These are phyloP conservation scores for Astyanax mexicanus DNA, from an alignment of 2,797 vertebrate genomes.

Conservation along the genomic window DNA sequence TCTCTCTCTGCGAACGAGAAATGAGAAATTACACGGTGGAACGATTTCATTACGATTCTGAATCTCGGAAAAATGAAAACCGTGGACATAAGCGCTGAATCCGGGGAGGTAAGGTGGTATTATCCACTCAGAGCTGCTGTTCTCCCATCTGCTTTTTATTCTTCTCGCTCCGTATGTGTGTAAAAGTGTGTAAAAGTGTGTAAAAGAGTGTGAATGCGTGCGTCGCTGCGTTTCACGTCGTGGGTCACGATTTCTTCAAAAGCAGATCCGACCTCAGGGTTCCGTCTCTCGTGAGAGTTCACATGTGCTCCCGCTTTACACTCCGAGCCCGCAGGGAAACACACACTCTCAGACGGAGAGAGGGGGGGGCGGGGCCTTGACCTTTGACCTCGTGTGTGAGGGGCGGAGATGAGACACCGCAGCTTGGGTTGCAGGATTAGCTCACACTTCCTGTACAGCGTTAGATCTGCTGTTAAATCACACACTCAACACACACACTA, in stretches of 20 bases:
- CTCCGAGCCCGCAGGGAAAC: constrained; percentile 32
- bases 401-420: constrained; percentile 24
- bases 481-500: too few relatives aligned
- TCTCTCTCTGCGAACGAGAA: constrained; percentile 42
- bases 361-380: constrained; percentile 12
- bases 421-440: constrained; percentile 29
- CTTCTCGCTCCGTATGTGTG: constrained; percentile 12
- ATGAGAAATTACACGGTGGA: constrained; percentile 53
- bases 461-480: constrained; percentile 12
- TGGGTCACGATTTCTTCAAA: constrained; percentile 46
- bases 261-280: constrained; percentile 45
- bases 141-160: constrained; percentile 49
- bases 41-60: constrained; percentile 51
- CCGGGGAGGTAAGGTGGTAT: constrained; percentile 25
- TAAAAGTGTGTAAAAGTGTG: neutral
- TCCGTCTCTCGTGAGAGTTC: constrained; percentile 48
- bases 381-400: constrained; percentile 26
- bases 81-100: constrained; percentile 25
- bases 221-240: constrained; percentile 22
- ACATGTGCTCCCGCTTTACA: constrained; percentile 61
- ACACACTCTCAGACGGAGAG: constrained; percentile 42
- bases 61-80: constrained; percentile 39
- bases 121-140: constrained; percentile 21
- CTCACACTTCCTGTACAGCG: constrained; percentile 21
- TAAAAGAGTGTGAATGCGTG: neutral